These are phyloP conservation scores for Homalodisca vitripennis DNA, from an alignment of 1,140 invertebrate species.

Conservation along the genomic window DNA sequence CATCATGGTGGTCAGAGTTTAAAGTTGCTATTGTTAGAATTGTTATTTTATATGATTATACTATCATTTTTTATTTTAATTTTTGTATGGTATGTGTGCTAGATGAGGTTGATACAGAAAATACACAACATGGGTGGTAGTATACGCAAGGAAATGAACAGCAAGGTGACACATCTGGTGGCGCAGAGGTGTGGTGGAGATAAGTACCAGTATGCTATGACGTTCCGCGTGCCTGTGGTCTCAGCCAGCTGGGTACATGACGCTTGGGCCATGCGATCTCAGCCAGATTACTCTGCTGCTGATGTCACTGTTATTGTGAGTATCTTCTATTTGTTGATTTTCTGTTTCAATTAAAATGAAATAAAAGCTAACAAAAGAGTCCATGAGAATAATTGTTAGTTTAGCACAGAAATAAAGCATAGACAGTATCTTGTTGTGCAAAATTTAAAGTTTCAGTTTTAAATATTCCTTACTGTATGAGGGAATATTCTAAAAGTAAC, in stretches of 20 bases:
- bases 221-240: constrained; percentile 86
- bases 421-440: too few species aligned
- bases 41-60: too few species aligned
- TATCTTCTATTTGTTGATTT: constrained; percentile 30
- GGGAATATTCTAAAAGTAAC: too few species aligned
- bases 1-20: too few species aligned
- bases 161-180: constrained; percentile 89
- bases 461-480: too few species aligned
- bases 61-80: too few species aligned
- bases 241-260: constrained; percentile 82
- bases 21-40: too few species aligned
- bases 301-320: constrained; percentile 69
- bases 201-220: constrained; percentile 86
- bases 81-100: not conserved
- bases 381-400: too few species aligned
- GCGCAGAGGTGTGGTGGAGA: constrained; percentile 82
- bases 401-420: too few species aligned
- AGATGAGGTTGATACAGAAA: constrained; percentile 68
- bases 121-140: constrained; percentile 95
- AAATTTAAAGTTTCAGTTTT: too few species aligned
- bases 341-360: too few species aligned
- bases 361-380: too few species aligned
- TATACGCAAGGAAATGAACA: constrained; percentile 83
- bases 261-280: constrained; percentile 77
- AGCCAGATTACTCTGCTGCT: constrained; percentile 63